A percentile compares a stretch with the other conserved stretches of the same genome.
Conservation (phyloP, 2,797 vertebrate genomes). For the Peromyscus melanophrys region DNA sequence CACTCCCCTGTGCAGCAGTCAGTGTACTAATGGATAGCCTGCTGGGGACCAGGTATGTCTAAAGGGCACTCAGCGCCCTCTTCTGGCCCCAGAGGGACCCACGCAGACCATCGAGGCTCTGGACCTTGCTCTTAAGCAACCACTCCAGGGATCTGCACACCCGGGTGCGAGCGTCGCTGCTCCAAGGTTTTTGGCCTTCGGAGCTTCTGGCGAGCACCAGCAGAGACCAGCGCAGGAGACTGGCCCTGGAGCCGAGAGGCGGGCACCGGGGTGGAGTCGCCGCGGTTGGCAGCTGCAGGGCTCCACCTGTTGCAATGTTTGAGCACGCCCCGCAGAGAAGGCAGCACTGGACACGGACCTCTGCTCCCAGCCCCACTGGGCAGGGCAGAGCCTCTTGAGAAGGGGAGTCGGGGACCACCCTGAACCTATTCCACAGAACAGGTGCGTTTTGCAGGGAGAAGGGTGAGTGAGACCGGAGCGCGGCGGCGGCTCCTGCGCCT, state of each 20-base stretch:
- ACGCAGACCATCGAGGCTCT: not conserved
- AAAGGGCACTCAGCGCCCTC: slow-evolving; percentile 67
- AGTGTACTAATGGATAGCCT: rapidly evolving
- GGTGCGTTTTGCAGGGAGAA: not conserved
- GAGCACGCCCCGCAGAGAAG: not conserved
- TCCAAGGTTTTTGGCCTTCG: not conserved
- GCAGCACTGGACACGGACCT: not conserved
- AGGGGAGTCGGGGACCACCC: not conserved
- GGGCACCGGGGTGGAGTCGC: slow-evolving; percentile 34
- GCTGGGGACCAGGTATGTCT: not conserved
- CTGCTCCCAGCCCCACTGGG: not conserved
- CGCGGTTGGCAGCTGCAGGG: not conserved
- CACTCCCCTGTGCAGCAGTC: not conserved
- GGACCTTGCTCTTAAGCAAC: not conserved
- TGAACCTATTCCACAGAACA: not conserved
- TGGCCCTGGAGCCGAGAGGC: not conserved
- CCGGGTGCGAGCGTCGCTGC: not conserved
- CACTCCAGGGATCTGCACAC: not conserved
- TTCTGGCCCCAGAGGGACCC: slow-evolving; percentile 28
- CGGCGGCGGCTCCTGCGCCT: too few relatives aligned
- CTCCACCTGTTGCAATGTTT: slow-evolving; percentile 82
- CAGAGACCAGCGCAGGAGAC: not conserved
- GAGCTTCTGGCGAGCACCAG: not conserved
- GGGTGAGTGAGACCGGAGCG: slow-evolving; percentile 13
- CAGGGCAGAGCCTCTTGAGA: not conserved